phyloP scores from a whole-genome alignment of 1,140 invertebrate genomes.

The Magallana angulata region DNA sequence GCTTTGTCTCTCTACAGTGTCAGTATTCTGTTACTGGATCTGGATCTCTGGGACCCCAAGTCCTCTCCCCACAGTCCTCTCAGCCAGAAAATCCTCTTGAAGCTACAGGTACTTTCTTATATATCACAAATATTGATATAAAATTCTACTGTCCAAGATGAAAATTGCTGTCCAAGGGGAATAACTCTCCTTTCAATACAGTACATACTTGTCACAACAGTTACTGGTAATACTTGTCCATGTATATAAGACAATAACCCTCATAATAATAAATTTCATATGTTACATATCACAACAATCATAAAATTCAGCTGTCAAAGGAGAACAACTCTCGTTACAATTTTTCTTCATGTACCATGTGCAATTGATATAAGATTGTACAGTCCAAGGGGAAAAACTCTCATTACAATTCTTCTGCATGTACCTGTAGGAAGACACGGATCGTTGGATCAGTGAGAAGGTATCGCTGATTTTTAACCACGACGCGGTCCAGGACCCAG shows the following conservation, averaged over 20 bases:
- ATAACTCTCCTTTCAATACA: too few species aligned
- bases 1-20: slow-evolving; percentile 58
- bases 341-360: background rate
- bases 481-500: slow-evolving; percentile 65
- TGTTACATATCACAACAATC: too few species aligned
- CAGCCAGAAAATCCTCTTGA: slow-evolving; percentile 57
- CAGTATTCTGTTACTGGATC: slow-evolving; percentile 64
- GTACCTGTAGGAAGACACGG: slow-evolving; percentile 55
- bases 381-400: background rate
- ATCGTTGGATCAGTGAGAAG: slow-evolving; percentile 59
- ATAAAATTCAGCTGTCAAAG: too few species aligned
- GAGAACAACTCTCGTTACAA: background rate
- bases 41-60: slow-evolving; percentile 70
- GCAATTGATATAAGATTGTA: too few species aligned
- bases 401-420: background rate
- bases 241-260: background rate
- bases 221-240: background rate
- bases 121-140: too few species aligned
- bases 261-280: background rate
- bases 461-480: slow-evolving; percentile 51
- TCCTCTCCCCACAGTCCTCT: slow-evolving; percentile 62
- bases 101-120: slow-evolving; percentile 62
- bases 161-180: too few species aligned
- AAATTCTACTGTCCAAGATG: too few species aligned
- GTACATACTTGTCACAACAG: background rate